phyloP scores from a whole-genome alignment of 2,888 invertebrate species.

The Amiota mariae region DNA sequence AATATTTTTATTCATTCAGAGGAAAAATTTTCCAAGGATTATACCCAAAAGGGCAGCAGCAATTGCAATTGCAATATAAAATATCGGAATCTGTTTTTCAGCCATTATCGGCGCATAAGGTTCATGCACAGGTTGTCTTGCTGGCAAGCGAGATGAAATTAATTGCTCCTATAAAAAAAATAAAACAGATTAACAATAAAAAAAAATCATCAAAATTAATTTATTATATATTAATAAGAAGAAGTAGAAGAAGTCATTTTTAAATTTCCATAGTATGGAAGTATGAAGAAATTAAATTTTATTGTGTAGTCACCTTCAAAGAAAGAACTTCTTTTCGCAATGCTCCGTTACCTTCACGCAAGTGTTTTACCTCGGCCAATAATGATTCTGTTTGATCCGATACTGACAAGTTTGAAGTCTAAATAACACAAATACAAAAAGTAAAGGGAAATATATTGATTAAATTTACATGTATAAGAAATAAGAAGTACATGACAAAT shows the following conservation, averaged over 20 bases:
- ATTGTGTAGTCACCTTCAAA: slow-evolving; percentile 82
- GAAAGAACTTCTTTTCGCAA: slow-evolving; percentile 89
- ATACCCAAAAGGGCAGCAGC: slow-evolving; percentile 83
- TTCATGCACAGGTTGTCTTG: slow-evolving; percentile 70
- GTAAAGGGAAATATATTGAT: background rate
- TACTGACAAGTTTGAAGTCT: slow-evolving; percentile 66
- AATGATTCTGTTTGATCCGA: slow-evolving; percentile 78
- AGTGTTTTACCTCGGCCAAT: slow-evolving; percentile 82
- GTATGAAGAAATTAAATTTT: too few relatives aligned
- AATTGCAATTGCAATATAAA: slow-evolving; percentile 80
- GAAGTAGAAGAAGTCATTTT: too few relatives aligned
- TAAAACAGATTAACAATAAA: slow-evolving; percentile 7
- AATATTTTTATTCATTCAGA: slow-evolving; percentile 77
- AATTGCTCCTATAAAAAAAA: slow-evolving; percentile 77
- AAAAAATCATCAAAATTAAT: background rate
- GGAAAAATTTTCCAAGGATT: slow-evolving; percentile 86
- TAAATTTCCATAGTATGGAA: too few relatives aligned
- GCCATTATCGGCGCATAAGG: slow-evolving; percentile 78
- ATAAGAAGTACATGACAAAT: too few relatives aligned
- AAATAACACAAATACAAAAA: slow-evolving; percentile 41
- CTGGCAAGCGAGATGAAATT: slow-evolving; percentile 76
- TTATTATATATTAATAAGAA: background rate
- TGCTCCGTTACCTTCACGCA: slow-evolving; percentile 85
- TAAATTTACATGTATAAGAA: background rate
- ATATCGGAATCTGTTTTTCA: slow-evolving; percentile 77